Evolutionary conservation across 2,113 vertebrate species (phyloP).

Genomic region (Chloropsis cyanopogon): DNA sequence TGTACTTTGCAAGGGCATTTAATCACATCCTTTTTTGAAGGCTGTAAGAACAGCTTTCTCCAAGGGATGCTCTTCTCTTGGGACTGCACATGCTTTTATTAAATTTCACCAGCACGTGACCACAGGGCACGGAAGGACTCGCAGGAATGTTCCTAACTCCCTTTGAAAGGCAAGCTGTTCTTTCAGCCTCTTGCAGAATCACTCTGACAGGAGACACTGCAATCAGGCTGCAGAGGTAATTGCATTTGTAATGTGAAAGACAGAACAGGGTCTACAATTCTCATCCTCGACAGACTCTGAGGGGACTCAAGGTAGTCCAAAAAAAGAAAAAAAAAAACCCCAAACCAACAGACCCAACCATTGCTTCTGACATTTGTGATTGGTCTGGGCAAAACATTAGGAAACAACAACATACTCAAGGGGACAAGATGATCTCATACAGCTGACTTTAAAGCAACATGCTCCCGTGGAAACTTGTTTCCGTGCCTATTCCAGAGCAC

Average conservation of each 20-base stretch:
- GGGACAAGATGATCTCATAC: conserved; percentile 34
- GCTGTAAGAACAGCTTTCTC: background rate
- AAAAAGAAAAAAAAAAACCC: background rate
- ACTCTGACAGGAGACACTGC: background rate
- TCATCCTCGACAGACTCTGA: background rate
- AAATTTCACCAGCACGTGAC: background rate
- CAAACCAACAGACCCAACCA: background rate
- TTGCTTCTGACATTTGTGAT: conserved; percentile 29
- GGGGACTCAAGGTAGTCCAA: background rate
- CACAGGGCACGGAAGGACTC: background rate
- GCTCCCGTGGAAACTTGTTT: conserved; percentile 9
- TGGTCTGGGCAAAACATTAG: conserved; percentile 40
- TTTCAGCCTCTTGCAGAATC: background rate
- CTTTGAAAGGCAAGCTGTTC: conserved; percentile 21
- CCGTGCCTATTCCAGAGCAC: background rate
- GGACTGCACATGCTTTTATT: background rate
- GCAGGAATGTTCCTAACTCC: background rate
- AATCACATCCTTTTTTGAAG: background rate
- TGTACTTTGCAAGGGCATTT: background rate
- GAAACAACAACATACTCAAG: conserved; percentile 27
- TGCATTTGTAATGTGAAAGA: conserved; percentile 19
- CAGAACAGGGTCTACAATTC: background rate
- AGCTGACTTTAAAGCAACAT: conserved; percentile 16
- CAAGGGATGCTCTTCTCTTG: background rate
- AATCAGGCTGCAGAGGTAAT: background rate